Base-by-base conservation (phyloP, 2,888 invertebrate genomes). In the Zaprionus obscuricornis region DNA sequence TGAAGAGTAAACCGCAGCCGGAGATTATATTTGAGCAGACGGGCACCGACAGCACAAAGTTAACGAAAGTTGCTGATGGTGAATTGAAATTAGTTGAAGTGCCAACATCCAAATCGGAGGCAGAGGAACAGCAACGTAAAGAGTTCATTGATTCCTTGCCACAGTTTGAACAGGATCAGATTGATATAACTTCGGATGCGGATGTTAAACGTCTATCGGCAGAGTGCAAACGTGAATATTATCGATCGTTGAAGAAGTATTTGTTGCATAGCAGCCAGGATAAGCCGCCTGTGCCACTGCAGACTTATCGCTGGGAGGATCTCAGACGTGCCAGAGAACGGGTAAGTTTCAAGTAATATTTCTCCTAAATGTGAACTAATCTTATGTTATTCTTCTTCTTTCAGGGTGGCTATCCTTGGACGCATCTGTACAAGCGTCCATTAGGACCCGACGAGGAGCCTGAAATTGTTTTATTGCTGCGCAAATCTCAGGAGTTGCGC, bases 291-390 rank as follows among this genome's bases (percentile, higher is more conserved):
- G 92, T 94, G 81, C 95, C 95, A 64, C 91, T 94, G 81, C 93
- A 94, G 90, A 95, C 95, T 46, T 96, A 95, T 90, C 92, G 93
- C 91, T 96, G 95, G 95, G 95, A 96, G 91, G 95, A 96, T 90
- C 91, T 96, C 31, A 91, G 93, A 79, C 92, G 94, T 88, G 92
- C 93, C 74, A 93, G 93, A 90, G 92, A 92, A 79, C 92, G 90
- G 66, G 90, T 90, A 73, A 86, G 86, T 71, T 13, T 0, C 0
- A 11, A 0, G 3, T 11, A 2, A 8, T 6, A 0, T 1, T 4
- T 5, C 14, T 20, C 3, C 37, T 27, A 27, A 7, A 2, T 20
- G 1, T 4, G 13, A 16, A 1, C 2, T 11, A 27, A n/a, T 34
- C 8, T 3, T 4, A 20, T 8, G 7, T 2, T 20, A 3, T 20